Conservation (phyloP, 1,140 invertebrate species). For the Ectropis grisescens region DNA sequence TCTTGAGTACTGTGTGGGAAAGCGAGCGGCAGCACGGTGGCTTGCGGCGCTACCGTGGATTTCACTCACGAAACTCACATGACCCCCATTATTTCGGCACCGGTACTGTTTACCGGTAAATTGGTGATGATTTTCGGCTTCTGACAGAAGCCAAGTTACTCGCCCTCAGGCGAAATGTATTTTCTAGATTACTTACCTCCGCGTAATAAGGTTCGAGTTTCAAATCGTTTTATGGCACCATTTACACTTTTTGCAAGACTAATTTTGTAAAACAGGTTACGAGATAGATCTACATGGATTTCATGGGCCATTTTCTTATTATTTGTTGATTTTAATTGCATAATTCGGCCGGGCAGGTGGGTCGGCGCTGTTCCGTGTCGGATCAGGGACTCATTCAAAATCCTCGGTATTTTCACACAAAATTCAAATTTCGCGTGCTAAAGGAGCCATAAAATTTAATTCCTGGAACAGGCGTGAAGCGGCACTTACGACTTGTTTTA, state of each 20-base stretch:
- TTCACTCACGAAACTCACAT: conserved; percentile 50
- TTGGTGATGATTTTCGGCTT: conserved; percentile 44
- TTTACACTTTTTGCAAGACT: too few relatives aligned
- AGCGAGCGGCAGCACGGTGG: conserved; percentile 20
- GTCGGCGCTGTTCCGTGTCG: too few relatives aligned
- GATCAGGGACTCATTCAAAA: conserved; percentile 5
- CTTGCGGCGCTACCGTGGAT: conserved; percentile 51
- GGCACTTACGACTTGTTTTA: conserved; percentile 23
- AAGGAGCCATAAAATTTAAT: conserved; percentile 27
- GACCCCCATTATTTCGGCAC: conserved; percentile 38
- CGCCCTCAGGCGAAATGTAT: conserved; percentile 8
- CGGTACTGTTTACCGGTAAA: conserved; percentile 32
- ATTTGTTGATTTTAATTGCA: too few relatives aligned
- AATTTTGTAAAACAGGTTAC: too few relatives aligned
- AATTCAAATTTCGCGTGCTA: conserved; percentile 25
- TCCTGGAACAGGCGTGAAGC: conserved; percentile 22
- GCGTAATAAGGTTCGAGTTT: conserved; percentile 9
- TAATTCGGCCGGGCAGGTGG: too few relatives aligned
- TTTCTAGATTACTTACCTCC: conserved; percentile 18
- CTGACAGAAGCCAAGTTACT: conserved; percentile 50
- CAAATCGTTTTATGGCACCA: too few relatives aligned
- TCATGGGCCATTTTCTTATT: too few relatives aligned
- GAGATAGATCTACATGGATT: too few relatives aligned
- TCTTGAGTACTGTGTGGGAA: too few relatives aligned
- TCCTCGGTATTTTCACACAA: conserved; percentile 11